A percentile compares a stretch with the other conserved stretches of the same genome.
These are phyloP conservation scores for Aplidium turbinatum DNA, from an alignment of 23 tunicate genomes.

Conservation along the genomic window DNA sequence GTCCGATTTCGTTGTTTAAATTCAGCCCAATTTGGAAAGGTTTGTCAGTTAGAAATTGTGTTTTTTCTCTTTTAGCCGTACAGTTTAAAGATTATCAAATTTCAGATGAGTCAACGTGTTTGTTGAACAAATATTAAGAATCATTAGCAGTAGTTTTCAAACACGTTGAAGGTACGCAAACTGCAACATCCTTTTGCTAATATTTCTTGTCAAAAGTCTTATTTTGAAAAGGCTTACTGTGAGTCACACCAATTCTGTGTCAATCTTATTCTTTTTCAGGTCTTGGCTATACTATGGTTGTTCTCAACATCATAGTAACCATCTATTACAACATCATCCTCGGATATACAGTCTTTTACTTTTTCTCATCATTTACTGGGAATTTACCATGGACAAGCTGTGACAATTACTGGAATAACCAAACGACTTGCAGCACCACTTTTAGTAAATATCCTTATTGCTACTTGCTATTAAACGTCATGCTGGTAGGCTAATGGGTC, in stretches of 20 bases:
- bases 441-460: slow-evolving; percentile 30
- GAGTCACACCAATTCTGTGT: neutral
- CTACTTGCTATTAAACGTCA: no score
- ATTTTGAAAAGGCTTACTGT: no score
- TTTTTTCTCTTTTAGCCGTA: no score
- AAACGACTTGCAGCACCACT: slow-evolving; percentile 45
- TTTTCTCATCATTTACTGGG: slow-evolving; percentile 77
- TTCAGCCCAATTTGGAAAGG: slow-evolving; percentile 81
- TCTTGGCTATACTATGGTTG: slow-evolving; percentile 85
- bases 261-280: slow-evolving; percentile 39
- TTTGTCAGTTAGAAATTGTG: slow-evolving; percentile 2
- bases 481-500: no score
- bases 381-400: slow-evolving; percentile 80
- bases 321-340: slow-evolving; percentile 95
- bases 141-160: no score
- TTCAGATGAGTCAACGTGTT: no score
- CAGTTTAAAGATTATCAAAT: no score
- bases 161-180: no score
- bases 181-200: no score
- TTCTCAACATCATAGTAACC: slow-evolving; percentile 79
- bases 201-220: no score
- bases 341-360: slow-evolving; percentile 89
- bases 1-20: slow-evolving; percentile 80
- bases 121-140: no score
- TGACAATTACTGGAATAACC: slow-evolving; percentile 84